A percentile compares a stretch with the other conserved stretches of the same genome.
phyloP scores from a whole-genome alignment of 2,888 invertebrate species.

The Bursaphelenchus okinawaensis region DNA sequence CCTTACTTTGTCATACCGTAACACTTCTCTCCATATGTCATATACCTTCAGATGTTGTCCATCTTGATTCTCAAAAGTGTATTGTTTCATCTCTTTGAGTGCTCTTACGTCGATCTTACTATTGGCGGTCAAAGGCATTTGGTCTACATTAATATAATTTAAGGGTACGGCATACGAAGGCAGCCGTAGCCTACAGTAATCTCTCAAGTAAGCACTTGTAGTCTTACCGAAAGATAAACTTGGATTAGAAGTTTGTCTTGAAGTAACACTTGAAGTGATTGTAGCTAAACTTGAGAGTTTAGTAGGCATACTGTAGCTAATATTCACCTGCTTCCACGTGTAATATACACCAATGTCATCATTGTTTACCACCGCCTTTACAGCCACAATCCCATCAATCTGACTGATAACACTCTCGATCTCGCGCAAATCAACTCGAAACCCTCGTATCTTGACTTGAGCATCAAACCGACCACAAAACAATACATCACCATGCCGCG shows the following conservation, averaged over 20 bases:
- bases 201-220: conserved; percentile 39
- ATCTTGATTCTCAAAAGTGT: background rate
- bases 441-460: conserved; percentile 53
- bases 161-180: too few relatives aligned
- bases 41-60: too few relatives aligned
- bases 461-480: conserved; percentile 46
- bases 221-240: conserved; percentile 35
- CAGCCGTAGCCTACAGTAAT: conserved; percentile 26
- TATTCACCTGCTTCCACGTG: background rate
- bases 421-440: conserved; percentile 48
- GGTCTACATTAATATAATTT: conserved; percentile 38
- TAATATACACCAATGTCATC: conserved; percentile 32
- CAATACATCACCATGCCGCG: conserved; percentile 27
- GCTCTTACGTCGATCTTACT: background rate
- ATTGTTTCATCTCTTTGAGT: conserved; percentile 6
- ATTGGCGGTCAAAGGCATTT: background rate
- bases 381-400: conserved; percentile 16
- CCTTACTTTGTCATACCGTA: conserved; percentile 13
- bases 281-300: too few relatives aligned
- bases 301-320: too few relatives aligned
- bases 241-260: conserved; percentile 29
- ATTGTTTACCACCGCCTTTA: conserved; percentile 31
- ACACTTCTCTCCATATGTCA: conserved; percentile 23
- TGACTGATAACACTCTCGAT: conserved; percentile 38
- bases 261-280: conserved; percentile 19